A percentile compares a stretch with the other conserved stretches of the same genome.
Evolutionary conservation across 2,113 vertebrate species (phyloP).

Genomic region (Prietella phreatophila): DNA sequence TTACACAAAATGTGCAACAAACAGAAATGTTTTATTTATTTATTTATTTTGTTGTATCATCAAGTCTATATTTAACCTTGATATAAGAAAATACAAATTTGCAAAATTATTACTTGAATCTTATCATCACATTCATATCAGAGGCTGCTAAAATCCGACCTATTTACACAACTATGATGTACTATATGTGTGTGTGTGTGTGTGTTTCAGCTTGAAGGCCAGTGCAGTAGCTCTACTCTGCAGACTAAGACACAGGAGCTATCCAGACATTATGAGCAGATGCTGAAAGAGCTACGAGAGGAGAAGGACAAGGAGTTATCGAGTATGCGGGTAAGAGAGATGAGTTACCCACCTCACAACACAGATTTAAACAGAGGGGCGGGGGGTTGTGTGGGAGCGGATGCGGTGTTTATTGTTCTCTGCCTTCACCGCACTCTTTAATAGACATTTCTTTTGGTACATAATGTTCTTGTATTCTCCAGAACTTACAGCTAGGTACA

Average conservation of each 20-base stretch:
- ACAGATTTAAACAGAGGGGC: not conserved
- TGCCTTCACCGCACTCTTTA: not conserved
- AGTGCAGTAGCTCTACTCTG: conserved; percentile 66
- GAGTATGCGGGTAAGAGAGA: conserved; percentile 76
- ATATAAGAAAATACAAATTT: not conserved
- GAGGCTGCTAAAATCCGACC: not conserved
- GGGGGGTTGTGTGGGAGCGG: too few relatives aligned
- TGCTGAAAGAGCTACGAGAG: conserved; percentile 76
- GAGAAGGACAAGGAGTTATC: conserved; percentile 89
- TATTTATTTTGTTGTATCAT: not conserved
- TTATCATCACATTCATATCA: not conserved
- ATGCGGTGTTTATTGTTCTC: not conserved
- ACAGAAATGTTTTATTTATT: not conserved
- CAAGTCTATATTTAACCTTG: not conserved
- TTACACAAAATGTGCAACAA: not conserved
- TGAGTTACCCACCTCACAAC: not conserved
- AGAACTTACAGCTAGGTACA: not conserved
- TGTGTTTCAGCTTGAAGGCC: conserved; percentile 68
- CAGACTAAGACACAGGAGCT: conserved; percentile 85
- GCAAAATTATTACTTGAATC: not conserved
- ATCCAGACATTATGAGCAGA: conserved; percentile 83
- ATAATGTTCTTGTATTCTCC: not conserved
- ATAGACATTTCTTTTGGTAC: not conserved
- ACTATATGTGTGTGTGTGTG: conserved; percentile 6
- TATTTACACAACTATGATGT: not conserved